These are phyloP conservation scores for Philaenus spumarius DNA, from an alignment of 1,140 invertebrate species.

Conservation along the genomic window DNA sequence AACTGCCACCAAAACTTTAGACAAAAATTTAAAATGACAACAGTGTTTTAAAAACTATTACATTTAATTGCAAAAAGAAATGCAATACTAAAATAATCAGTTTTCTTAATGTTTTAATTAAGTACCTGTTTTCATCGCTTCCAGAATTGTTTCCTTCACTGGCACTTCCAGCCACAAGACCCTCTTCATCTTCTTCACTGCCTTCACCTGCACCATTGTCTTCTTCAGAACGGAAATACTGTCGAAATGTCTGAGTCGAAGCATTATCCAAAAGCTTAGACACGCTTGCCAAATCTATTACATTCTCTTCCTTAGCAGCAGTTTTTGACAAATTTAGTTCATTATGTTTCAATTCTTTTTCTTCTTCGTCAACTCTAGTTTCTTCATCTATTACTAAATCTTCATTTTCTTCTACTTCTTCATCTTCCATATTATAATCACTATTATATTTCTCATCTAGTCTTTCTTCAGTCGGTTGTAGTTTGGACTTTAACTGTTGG, in stretches of 20 bases:
- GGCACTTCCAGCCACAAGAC: constrained; percentile 59
- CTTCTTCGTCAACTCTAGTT: constrained; percentile 31
- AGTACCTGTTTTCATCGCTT: constrained; percentile 66
- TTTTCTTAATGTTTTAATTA: too few species aligned
- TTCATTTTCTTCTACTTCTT: constrained; percentile 50
- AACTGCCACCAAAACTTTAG: too few species aligned
- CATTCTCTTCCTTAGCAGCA: constrained; percentile 24
- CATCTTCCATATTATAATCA: constrained; percentile 40
- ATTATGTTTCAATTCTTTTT: constrained; percentile 15
- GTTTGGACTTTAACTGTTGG: constrained; percentile 60
- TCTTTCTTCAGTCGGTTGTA: constrained; percentile 1
- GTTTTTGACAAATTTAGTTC: constrained; percentile 22
- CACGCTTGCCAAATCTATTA: constrained; percentile 61
- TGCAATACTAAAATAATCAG: too few species aligned
- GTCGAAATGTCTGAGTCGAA: constrained; percentile 61
- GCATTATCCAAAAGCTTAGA: constrained; percentile 72
- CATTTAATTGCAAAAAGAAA: too few species aligned
- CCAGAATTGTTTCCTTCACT: constrained; percentile 76
- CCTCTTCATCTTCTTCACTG: constrained; percentile 64
- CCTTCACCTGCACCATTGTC: constrained; percentile 36
- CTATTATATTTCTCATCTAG: constrained; percentile 30
- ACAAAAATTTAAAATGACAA: too few species aligned
- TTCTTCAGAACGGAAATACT: constrained; percentile 38
- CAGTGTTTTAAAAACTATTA: too few species aligned
- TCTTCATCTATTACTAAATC: constrained; percentile 62